Evolutionary conservation across 2,797 vertebrate species (phyloP), one percentile per base, ranked within the genome.

Genomic region (Myripristis jacobus): DNA sequence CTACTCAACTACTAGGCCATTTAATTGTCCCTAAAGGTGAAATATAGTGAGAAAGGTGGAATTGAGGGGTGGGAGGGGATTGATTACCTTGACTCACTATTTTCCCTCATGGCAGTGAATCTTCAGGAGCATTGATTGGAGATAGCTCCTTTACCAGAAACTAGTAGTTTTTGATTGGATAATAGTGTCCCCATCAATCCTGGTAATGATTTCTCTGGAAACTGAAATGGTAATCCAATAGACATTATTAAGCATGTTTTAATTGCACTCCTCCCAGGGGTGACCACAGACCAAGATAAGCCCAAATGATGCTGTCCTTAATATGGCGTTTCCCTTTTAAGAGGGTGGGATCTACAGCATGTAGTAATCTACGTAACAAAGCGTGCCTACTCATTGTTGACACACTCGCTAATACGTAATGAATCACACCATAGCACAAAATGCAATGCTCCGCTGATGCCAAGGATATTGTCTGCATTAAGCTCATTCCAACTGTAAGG

Each of bases 181-280:
- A 87, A 77, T 66, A 53, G 77, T 87, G 81, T 85, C 76, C 75
- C 89, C 89, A 89, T 93, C 88, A 91, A 87, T 93, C 81, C 51
- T 68, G 60, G 19, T 90, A 92, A 93, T 86, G 90, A 92, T 91
- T 91, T 91, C 66, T 78, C 58, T 59, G 85, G 80, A 88, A 87
- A 82, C 72, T 84, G 78, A 90, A 89, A 91, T 88, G 70, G 84
- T 88, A 90, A 92, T 92, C 81, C 80, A 79, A 87, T 91, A 81
- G 80, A 85, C 75, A 85, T 88, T 84, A 86, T 92, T 88, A 88
- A 83, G 84, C 80, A 79, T 82, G 46, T 86, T 88, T 89, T 91
- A 92, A 92, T 89, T 88, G 84, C 79, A 67, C 65, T 51, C 53
- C 65, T 85, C 81, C 81, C 73, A 41, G 11, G 44, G 66, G 82